A percentile compares a stretch with the other conserved stretches of the same genome.
Evolutionary conservation across 35 echinoderm and acorn worm species (phyloP).

Genomic region (Ophiothrix spiculata): DNA sequence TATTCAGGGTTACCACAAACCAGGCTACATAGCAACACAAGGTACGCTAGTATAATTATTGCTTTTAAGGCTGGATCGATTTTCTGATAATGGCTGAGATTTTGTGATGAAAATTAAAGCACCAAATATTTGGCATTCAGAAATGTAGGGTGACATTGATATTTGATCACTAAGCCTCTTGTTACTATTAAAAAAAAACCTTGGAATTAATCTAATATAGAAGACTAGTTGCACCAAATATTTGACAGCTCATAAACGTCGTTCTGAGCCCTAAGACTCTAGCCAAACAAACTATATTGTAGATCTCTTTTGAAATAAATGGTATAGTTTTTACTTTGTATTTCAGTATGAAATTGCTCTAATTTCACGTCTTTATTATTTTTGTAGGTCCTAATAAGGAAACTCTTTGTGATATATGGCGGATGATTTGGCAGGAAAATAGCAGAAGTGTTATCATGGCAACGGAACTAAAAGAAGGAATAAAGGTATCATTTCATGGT

Average conservation of each 20-base stretch:
- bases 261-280: not conserved
- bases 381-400: conserved; percentile 53
- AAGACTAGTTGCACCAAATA: not conserved
- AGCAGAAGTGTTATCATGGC: conserved; percentile 58
- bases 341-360: not conserved
- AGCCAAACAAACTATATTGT: not conserved
- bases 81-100: not conserved
- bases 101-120: not conserved
- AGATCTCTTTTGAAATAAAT: not conserved
- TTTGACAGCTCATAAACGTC: not conserved
- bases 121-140: not conserved
- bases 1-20: too few relatives aligned
- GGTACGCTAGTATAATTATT: too few relatives aligned
- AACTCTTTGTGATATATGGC: conserved; percentile 74
- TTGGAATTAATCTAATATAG: not conserved
- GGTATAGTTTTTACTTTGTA: not conserved
- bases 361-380: not conserved
- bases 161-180: not conserved
- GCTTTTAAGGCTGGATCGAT: too few relatives aligned
- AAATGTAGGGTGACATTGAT: not conserved
- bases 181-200: not conserved
- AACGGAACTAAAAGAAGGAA: conserved; percentile 63
- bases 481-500: conserved; percentile 32
- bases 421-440: conserved; percentile 84
- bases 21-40: conserved; percentile 60